Conservation (phyloP, 2,113 vertebrate species). For the Tylochromis polylepis region DNA sequence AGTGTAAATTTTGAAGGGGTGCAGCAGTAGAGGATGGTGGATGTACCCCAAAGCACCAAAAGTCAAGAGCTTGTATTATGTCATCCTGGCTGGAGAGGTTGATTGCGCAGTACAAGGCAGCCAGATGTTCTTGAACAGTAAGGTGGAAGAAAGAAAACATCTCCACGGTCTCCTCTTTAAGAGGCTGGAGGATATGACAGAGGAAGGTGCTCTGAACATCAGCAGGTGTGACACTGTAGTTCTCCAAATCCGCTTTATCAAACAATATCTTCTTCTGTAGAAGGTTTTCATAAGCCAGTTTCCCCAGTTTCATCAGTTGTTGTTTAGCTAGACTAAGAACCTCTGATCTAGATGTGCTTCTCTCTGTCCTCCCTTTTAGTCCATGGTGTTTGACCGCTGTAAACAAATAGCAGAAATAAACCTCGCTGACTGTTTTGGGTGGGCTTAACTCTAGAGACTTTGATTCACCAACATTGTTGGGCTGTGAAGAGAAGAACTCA, state of each 20-base stretch:
- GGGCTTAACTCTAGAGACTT: constrained; percentile 51
- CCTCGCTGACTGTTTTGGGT: constrained; percentile 67
- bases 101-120: constrained; percentile 56
- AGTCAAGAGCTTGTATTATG: constrained; percentile 52
- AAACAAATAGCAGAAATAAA: constrained; percentile 66
- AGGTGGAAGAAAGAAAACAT: constrained; percentile 72
- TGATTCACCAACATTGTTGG: neutral
- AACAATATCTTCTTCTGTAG: constrained; percentile 64
- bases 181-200: constrained; percentile 52
- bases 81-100: constrained; percentile 29
- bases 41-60: constrained; percentile 61
- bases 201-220: constrained; percentile 59
- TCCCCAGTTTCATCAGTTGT: constrained; percentile 54
- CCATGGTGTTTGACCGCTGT: constrained; percentile 59
- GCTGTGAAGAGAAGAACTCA: constrained; percentile 48
- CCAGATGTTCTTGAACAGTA: constrained; percentile 69
- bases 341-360: constrained; percentile 25
- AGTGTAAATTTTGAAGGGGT: neutral
- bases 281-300: constrained; percentile 60
- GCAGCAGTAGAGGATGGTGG: neutral
- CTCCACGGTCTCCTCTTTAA: constrained; percentile 49
- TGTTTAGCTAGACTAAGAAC: constrained; percentile 43
- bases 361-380: constrained; percentile 10
- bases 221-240: constrained; percentile 34
- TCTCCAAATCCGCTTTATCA: constrained; percentile 31